Conservation (phyloP, 2,888 invertebrate genomes). For the Drosophila algonquin region DNA sequence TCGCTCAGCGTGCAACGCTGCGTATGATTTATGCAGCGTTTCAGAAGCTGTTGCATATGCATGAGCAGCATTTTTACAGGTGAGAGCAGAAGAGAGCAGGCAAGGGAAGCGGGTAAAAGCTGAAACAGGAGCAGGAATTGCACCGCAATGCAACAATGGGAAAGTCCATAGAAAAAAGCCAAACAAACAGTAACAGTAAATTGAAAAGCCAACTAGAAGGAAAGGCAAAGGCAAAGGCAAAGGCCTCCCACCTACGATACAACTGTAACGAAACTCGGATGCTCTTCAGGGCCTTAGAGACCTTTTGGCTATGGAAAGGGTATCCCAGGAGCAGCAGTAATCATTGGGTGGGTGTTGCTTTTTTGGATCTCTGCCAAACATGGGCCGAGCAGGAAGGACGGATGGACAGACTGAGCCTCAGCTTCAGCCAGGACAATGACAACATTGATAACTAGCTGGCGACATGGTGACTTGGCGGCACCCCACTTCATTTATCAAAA, state of each 20-base stretch:
- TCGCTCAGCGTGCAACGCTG: conserved; percentile 43
- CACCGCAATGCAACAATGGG: conserved; percentile 32
- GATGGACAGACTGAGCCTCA: background rate
- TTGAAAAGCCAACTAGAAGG: conserved; percentile 37
- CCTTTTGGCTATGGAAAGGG: conserved; percentile 12
- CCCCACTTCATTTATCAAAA: conserved; percentile 74
- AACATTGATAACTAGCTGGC: conserved; percentile 74
- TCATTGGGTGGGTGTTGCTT: conserved; percentile 15
- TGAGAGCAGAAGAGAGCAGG: background rate
- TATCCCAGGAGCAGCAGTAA: conserved; percentile 28
- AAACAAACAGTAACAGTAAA: conserved; percentile 35
- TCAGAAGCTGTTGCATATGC: conserved; percentile 73
- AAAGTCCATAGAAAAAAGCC: conserved; percentile 15
- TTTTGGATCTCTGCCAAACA: conserved; percentile 33
- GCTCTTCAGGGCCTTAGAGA: conserved; percentile 9
- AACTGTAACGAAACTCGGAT: background rate
- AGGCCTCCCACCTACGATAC: background rate
- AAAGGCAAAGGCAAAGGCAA: background rate
- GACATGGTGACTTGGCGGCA: conserved; percentile 72
- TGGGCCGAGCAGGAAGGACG: conserved; percentile 2
- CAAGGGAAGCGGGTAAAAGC: background rate
- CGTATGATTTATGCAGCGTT: conserved; percentile 75
- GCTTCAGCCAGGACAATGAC: conserved; percentile 30
- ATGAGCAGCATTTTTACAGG: conserved; percentile 34
- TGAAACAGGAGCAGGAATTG: conserved; percentile 8